A percentile compares a stretch with the other conserved stretches of the same genome.
Conservation (phyloP, 2,888 invertebrate species). For the Tenthredo amoena region DNA sequence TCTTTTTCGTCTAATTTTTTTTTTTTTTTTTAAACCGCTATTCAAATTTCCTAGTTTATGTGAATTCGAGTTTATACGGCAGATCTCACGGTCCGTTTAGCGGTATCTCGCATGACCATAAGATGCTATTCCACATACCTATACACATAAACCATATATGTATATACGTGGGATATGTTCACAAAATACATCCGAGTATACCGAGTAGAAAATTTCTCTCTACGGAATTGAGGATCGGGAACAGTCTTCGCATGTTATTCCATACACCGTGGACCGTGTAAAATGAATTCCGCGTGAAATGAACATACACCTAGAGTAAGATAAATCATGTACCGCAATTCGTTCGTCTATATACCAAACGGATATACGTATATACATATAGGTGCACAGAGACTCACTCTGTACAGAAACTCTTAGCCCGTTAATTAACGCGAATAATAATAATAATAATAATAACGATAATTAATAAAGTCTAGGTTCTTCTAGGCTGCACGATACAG, state of each 20-base stretch:
- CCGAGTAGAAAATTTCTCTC: constrained; percentile 2
- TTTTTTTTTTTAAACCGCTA: neutral
- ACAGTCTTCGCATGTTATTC: constrained; percentile 4
- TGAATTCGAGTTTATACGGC: constrained; percentile 14
- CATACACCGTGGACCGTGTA: neutral
- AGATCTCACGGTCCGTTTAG: constrained; percentile 34
- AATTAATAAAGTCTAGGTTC: neutral
- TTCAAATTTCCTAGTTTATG: constrained; percentile 9
- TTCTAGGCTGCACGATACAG: neutral
- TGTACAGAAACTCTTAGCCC: constrained; percentile 14
- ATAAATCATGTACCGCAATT: constrained; percentile 5
- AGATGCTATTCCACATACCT: neutral
- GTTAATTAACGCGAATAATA: constrained; percentile 39
- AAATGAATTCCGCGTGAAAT: neutral
- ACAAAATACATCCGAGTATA: neutral
- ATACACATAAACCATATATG: neutral
- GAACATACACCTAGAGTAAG: neutral
- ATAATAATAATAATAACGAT: neutral
- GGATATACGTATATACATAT: neutral
- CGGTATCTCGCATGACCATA: constrained; percentile 17
- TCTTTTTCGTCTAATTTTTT: neutral
- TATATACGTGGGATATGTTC: neutral
- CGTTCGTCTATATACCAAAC: neutral
- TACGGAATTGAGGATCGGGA: neutral
- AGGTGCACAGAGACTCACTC: neutral